These are phyloP conservation scores for Danio jaintianensis DNA, from an alignment of 2,797 vertebrate species.

Conservation along the genomic window DNA sequence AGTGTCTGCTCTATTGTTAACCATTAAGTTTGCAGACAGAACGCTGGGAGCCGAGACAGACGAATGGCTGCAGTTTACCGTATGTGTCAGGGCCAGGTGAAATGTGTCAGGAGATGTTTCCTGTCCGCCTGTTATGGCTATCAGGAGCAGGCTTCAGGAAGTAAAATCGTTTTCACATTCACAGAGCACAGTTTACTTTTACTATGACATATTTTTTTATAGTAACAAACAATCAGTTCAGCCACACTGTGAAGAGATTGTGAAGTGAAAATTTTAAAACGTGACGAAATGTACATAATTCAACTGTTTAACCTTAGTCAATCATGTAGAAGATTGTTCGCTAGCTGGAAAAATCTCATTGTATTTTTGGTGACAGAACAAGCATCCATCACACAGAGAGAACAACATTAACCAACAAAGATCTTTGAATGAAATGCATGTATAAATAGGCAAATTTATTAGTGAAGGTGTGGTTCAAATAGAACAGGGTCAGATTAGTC, in stretches of 20 bases:
- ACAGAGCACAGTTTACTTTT: slow-evolving; percentile 18
- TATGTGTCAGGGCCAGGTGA: slow-evolving; percentile 51
- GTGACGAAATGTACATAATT: too few relatives aligned
- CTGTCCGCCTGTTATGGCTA: slow-evolving; percentile 28
- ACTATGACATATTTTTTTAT: background rate
- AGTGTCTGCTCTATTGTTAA: slow-evolving; percentile 55
- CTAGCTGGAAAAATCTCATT: too few relatives aligned
- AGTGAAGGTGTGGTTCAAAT: too few relatives aligned
- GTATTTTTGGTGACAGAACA: too few relatives aligned
- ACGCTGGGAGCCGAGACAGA: slow-evolving; percentile 27
- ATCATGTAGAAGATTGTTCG: slow-evolving; percentile 59
- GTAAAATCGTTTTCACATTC: slow-evolving; percentile 37
- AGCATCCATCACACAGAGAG: too few relatives aligned
- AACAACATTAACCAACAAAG: too few relatives aligned
- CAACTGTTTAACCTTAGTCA: slow-evolving; percentile 62
- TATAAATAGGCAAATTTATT: too few relatives aligned
- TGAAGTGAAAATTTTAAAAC: slow-evolving; percentile 18
- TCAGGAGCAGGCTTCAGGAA: slow-evolving; percentile 48
- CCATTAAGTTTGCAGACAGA: slow-evolving; percentile 49
- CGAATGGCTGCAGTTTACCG: slow-evolving; percentile 47
- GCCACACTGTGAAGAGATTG: background rate
- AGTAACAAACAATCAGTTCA: slow-evolving; percentile 1
- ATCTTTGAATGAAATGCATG: too few relatives aligned
- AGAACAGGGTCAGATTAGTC: too few relatives aligned
- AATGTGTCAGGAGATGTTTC: slow-evolving; percentile 35